Base-by-base conservation (phyloP, 1,140 invertebrate genomes). In the Pollicipes pollicipes region DNA sequence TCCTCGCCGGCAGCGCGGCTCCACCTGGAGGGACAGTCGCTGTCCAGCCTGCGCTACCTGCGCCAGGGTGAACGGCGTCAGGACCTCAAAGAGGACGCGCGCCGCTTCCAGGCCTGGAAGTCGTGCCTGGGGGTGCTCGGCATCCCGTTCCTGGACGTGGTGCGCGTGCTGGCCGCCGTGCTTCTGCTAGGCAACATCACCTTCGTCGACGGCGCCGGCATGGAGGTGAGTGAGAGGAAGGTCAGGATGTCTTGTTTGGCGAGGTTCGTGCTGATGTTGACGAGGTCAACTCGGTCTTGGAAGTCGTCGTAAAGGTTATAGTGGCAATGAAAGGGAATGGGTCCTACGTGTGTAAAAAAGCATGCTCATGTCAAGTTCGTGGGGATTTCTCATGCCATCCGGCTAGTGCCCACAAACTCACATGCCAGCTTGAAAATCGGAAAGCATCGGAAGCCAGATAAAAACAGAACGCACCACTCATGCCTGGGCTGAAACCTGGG, bases 121-220 rank as follows among this genome's bases (percentile, higher is more conserved):
- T 87, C 90, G 28, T 92, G 90, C 76, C 83, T 93, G 66, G 90
- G 84, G 69, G 87, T 95, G 21, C 82, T 96, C n/a, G 94, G 93
- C 24, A 96, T 97, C 74, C 93, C 93, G 6, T 95, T 95, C 78
- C 80, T 94, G 78, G 94, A 97, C 80, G 93, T 97, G 10, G 88
- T 96, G 21, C 83, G 93, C 73, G 91, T 96, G 0, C 79, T 97
- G 71, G 90, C 93, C 30, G 92, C 93, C 0, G 90, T 96, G 31
- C 80, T 97, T 71, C 84, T 96, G 67, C 83, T 97, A 31, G 94
- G 93, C 45, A 97, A 96, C 80, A 88, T 96, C 64, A 87, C 89
- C 75, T 96, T 96, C 80, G 84, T 87, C 3, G 91, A 95, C 77
- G 85, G 86, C 21, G 75, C 75, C 69, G 45, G 45, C 45, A 58